Base-by-base conservation (phyloP, 2,888 invertebrate genomes). In the Gisinianus flammeolus region DNA sequence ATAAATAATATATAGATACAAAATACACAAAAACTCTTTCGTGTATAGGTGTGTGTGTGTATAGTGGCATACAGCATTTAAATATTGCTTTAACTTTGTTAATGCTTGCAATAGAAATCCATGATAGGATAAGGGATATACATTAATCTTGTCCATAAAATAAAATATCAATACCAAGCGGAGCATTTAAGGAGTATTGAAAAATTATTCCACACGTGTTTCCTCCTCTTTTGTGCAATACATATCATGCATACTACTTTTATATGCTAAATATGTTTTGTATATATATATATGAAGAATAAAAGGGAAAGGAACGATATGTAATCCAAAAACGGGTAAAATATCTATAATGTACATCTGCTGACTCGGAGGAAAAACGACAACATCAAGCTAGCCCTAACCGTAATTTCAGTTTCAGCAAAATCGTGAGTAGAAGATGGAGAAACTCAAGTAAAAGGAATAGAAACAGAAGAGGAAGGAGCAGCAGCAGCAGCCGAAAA, bases 301-400 rank as follows among this genome's bases (percentile, higher is more conserved):
- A 5, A 10, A 66, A 66, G 28, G 26, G 67, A 67, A 67, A 12
- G 28, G 28, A 28, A 67, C 24, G 16, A 31, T 67, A 10, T 67
- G 67, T 67, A 67, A 26, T 64, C 28, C 64, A 26, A 64, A 64
- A 69, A 44, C 26, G 24, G n/a, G 52, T 31, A 31, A 58, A 72
- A 72, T 58, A 72, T 56, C 58, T 72, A 26, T 56, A 73, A 56
- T 62, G 24, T 44, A 64, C 64, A 74, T 74, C 73, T 74, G 73
- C 73, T 74, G 73, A 74, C 62, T 64, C 19, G 33, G 44, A 26
- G 44, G 52, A 69, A n/a, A n/a, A 58, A 71, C 19, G 62, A 62
- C 19, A 62, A 72, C 30, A 72, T 72, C n/a, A 72, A 54, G 33
- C 56, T 22, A 35, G 19, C 28, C 62, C 24, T 62, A 62, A 62